These are phyloP conservation scores for Rapana venosa DNA, from an alignment of 2,888 invertebrate species.

Conservation along the genomic window DNA sequence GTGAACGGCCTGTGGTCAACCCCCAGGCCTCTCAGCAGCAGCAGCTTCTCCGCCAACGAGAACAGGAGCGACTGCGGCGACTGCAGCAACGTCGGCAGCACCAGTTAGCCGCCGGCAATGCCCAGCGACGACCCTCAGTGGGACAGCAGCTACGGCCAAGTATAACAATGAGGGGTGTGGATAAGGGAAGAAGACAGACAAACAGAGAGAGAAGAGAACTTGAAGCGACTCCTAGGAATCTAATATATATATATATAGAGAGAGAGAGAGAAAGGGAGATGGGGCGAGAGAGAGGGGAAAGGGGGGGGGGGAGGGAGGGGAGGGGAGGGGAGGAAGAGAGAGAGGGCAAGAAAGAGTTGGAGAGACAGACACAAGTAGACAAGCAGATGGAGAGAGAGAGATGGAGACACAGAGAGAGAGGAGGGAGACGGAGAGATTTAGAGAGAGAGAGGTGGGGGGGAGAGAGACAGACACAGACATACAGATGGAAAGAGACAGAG, in stretches of 20 bases:
- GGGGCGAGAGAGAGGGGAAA: not conserved
- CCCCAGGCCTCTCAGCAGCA: constrained; percentile 8
- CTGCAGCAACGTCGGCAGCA: constrained; percentile 31
- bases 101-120: not conserved
- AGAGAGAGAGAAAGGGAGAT: not conserved
- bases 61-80: constrained; percentile 15
- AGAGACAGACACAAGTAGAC: not conserved
- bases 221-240: not conserved
- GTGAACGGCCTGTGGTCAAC: constrained; percentile 21
- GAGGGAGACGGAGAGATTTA: too few species aligned
- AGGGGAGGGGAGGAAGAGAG: not conserved
- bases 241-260: not conserved
- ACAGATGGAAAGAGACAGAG: too few species aligned
- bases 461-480: too few species aligned
- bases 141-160: constrained; percentile 7
- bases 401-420: too few species aligned
- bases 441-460: too few species aligned
- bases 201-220: not conserved
- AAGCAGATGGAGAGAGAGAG: too few species aligned
- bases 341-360: not conserved
- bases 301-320: not conserved
- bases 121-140: not conserved
- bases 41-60: constrained; percentile 22
- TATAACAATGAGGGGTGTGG: constrained; percentile 33
- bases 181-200: not conserved